These are phyloP conservation scores for Lasioglossum zephyrum DNA, from an alignment of 2,888 invertebrate species.

Conservation along the genomic window DNA sequence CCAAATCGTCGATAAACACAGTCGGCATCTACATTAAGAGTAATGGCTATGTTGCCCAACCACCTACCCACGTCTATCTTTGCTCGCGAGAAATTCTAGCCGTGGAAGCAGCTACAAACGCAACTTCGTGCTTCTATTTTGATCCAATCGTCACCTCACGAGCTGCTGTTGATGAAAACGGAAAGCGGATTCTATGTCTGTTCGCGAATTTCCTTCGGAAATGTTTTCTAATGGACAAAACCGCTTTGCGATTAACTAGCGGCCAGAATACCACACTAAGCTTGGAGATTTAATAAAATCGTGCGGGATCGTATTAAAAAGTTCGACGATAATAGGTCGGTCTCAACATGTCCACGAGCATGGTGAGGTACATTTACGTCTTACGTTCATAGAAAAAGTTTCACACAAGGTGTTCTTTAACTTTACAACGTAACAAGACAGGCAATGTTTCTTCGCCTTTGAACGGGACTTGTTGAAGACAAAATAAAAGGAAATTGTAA, in stretches of 20 bases:
- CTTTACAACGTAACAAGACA: too few relatives aligned
- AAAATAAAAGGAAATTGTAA: not conserved
- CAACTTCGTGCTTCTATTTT: slow-evolving; percentile 65
- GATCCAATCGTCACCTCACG: slow-evolving; percentile 57
- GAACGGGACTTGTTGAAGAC: not conserved
- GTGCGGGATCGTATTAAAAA: not conserved
- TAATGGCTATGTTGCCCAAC: slow-evolving; percentile 49
- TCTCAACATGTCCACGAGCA: not conserved
- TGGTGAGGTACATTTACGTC: not conserved
- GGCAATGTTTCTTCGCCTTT: not conserved
- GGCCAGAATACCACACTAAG: slow-evolving; percentile 2
- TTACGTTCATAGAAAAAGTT: not conserved
- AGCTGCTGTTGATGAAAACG: slow-evolving; percentile 35
- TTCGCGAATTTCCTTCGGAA: slow-evolving; percentile 40
- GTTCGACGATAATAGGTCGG: not conserved
- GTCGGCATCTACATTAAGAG: slow-evolving; percentile 60
- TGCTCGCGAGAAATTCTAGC: slow-evolving; percentile 62
- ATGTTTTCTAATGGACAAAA: slow-evolving; percentile 4
- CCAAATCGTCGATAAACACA: slow-evolving; percentile 25
- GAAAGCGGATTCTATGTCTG: slow-evolving; percentile 10
- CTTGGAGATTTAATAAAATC: slow-evolving; percentile 44
- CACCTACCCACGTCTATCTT: slow-evolving; percentile 64
- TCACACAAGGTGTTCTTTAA: not conserved
- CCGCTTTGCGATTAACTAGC: slow-evolving; percentile 30
- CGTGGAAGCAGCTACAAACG: slow-evolving; percentile 47